Percentiles rank a stretch among this genome's conserved stretches.
phyloP scores from a whole-genome alignment of 2,888 invertebrate species.

The Andrena marginata region DNA sequence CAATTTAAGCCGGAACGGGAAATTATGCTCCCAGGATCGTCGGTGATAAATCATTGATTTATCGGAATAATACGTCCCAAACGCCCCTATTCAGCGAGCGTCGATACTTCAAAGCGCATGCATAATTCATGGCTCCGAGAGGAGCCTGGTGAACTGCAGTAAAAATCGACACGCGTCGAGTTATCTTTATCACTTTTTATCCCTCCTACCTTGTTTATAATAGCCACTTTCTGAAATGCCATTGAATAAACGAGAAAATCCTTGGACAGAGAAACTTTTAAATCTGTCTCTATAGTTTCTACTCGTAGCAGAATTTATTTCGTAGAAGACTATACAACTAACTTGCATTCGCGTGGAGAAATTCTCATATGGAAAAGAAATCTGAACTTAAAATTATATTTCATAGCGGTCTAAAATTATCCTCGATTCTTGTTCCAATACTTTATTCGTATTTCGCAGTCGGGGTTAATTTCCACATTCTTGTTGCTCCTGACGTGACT shows the following conservation, averaged over 20 bases:
- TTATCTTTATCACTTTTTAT: background rate
- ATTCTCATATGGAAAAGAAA: too few relatives aligned
- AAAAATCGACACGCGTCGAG: background rate
- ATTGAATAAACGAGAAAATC: background rate
- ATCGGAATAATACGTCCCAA: slow-evolving; percentile 33
- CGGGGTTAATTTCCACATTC: background rate
- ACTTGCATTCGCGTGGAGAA: too few relatives aligned
- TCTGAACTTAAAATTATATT: background rate
- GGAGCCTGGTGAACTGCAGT: background rate
- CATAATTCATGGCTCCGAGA: slow-evolving; percentile 63
- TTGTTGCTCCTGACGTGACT: background rate
- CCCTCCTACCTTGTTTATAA: background rate
- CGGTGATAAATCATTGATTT: slow-evolving; percentile 58
- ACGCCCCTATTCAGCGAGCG: slow-evolving; percentile 33
- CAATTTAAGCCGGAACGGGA: background rate
- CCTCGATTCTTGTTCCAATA: background rate
- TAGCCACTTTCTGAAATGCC: background rate
- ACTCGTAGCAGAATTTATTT: too few relatives aligned
- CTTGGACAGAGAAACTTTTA: background rate
- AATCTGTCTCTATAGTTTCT: too few relatives aligned
- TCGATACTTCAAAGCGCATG: slow-evolving; percentile 53
- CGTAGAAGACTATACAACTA: too few relatives aligned
- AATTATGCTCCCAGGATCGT: slow-evolving; percentile 32
- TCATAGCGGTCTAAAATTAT: background rate
- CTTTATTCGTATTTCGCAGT: background rate